Evolutionary conservation across 2,113 vertebrate genomes (phyloP).

Genomic region (Noturus placidus): DNA sequence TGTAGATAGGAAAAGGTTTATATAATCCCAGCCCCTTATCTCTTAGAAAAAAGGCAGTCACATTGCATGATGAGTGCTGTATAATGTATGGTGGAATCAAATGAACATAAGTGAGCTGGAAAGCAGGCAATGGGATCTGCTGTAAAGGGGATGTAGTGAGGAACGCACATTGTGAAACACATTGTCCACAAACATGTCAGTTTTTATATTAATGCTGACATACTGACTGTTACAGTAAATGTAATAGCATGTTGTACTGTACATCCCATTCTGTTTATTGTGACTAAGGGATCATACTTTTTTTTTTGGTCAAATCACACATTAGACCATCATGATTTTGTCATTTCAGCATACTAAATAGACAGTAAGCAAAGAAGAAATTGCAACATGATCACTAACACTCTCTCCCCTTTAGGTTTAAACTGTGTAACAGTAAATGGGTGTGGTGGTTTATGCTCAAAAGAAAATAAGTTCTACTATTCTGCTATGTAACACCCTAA

Average conservation of each 20-base stretch:
- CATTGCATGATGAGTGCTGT: constrained; percentile 36
- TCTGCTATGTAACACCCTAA: no score
- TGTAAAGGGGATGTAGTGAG: constrained; percentile 21
- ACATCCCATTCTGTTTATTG: not conserved
- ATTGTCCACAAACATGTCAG: not conserved
- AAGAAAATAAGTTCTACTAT: not conserved
- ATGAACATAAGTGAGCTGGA: constrained; percentile 25
- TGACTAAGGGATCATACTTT: not conserved
- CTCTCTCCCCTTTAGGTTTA: not conserved
- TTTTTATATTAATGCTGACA: not conserved
- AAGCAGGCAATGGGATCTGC: constrained; percentile 24
- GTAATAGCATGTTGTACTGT: not conserved
- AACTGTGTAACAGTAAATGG: not conserved
- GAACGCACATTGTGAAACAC: constrained; percentile 4
- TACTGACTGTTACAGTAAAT: not conserved
- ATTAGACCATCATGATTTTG: not conserved
- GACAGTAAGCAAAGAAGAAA: not conserved
- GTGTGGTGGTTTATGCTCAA: not conserved
- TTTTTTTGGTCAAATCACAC: not conserved
- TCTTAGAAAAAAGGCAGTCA: constrained; percentile 5
- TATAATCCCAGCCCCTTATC: constrained; percentile 32
- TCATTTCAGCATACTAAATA: not conserved
- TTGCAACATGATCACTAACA: not conserved
- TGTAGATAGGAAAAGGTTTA: constrained; percentile 42
- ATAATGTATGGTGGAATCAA: constrained; percentile 47